These are phyloP conservation scores for Cotesia vestalis DNA, from an alignment of 1,140 invertebrate genomes.

Conservation along the genomic window DNA sequence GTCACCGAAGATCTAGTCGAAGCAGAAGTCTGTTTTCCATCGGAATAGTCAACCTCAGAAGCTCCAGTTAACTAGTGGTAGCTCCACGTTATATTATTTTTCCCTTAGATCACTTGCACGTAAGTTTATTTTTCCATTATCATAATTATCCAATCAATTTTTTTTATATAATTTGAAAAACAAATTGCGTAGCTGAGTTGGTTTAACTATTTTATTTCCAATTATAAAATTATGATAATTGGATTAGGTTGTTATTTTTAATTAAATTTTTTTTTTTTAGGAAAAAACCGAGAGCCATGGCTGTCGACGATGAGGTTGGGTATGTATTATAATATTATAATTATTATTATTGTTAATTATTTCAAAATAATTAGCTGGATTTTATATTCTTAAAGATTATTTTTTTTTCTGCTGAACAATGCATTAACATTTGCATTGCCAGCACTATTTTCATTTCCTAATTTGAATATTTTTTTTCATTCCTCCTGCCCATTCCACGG, in stretches of 20 bases:
- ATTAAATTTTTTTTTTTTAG: slow-evolving; percentile 12
- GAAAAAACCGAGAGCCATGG: slow-evolving; percentile 70
- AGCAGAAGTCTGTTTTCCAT: slow-evolving; percentile 31
- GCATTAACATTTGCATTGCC: slow-evolving; percentile 27
- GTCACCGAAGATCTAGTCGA: slow-evolving; percentile 31
- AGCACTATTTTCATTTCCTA: slow-evolving; percentile 29
- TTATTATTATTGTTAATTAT: slow-evolving; percentile 26
- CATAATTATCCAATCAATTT: slow-evolving; percentile 3
- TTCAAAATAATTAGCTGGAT: slow-evolving; percentile 24
- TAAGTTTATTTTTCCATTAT: slow-evolving; percentile 27
- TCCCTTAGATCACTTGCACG: slow-evolving; percentile 34
- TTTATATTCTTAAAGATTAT: neutral
- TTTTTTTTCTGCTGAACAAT: neutral
- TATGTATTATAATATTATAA: slow-evolving; percentile 66
- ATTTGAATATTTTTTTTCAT: slow-evolving; percentile 39
- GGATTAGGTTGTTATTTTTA: neutral
- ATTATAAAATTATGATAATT: slow-evolving; percentile 1
- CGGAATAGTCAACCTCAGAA: slow-evolving; percentile 39
- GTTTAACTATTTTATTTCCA: neutral
- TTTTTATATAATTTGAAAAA: neutral
- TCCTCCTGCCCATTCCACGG: slow-evolving; percentile 25
- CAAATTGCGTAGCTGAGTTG: no score
- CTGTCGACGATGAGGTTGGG: slow-evolving; percentile 86
- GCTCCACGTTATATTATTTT: slow-evolving; percentile 27
- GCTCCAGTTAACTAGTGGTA: slow-evolving; percentile 39